phyloP scores from a whole-genome alignment of 2,113 vertebrate species.

The Gopherus flavomarginatus region DNA sequence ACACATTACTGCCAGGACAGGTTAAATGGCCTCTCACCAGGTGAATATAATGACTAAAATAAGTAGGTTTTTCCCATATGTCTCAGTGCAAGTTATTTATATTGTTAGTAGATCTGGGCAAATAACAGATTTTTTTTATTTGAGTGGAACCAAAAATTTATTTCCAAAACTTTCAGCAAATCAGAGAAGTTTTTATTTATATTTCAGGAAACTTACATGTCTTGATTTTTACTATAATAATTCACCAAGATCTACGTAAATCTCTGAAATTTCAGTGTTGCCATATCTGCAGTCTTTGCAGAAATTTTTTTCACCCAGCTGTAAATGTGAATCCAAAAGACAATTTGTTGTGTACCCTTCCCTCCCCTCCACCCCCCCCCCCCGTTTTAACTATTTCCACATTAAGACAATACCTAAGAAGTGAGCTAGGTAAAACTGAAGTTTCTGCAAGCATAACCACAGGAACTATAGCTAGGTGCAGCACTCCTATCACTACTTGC shows the following conservation, averaged over 20 bases:
- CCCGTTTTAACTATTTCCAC: neutral
- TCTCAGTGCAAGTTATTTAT: neutral
- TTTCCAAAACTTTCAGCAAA: neutral
- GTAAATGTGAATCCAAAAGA: neutral
- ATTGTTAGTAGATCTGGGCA: neutral
- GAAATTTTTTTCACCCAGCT: neutral
- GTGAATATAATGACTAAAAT: neutral
- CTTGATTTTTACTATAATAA: neutral
- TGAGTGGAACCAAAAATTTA: neutral
- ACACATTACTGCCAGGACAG: fast-evolving
- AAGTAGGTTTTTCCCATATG: neutral
- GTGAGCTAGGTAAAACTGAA: neutral
- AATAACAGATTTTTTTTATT: neutral
- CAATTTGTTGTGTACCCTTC: neutral
- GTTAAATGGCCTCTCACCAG: neutral
- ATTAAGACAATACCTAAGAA: neutral
- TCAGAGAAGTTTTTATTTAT: neutral
- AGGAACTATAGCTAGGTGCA: neutral
- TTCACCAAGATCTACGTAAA: neutral
- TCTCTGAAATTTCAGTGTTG: neutral
- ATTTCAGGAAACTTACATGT: neutral
- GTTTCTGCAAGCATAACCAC: neutral
- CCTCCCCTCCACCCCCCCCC: no score
- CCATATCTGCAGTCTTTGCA: neutral
- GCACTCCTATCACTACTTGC: neutral